Base-by-base conservation (phyloP, 2,797 vertebrate species). In the Peromyscus melanophrys region DNA sequence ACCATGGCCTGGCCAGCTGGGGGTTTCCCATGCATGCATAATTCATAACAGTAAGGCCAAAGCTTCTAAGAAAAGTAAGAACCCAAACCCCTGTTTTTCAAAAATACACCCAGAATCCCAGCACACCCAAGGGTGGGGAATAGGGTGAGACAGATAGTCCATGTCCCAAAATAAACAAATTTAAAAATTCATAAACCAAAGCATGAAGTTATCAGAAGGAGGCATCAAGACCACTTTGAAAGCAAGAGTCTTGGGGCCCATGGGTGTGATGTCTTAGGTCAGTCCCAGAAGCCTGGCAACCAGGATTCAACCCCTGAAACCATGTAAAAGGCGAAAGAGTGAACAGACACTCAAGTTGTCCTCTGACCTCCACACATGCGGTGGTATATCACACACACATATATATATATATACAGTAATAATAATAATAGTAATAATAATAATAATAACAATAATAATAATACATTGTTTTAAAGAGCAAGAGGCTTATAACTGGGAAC, bases 141-240 rank as follows among this genome's bases (percentile, higher is more conserved):
- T 31, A 34, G n/a, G 23, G 27, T 29, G 14, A 14, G 46, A 87
- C 17, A 29, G 14, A 40, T 31, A 31, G 40, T 34, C 61, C 40
- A 43, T 65, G 29, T 6, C 82, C 29, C 29, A 34, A 85, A 67
- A 34, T 65, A 65, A 82, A 43, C 19, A 83, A 13, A 43, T 8
- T 14, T 67, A 10, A 73, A 57, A 55, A 40, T 19, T 87, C 49
- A 87, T 84, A 37, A 88, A 78, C 37, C 75, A 93, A 95, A 92
- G 23, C 65, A 75, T 21, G 34, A 67, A 4, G 0, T 78, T 23
- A 65, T 63, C 17, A 23, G 69, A 73, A 59, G 19, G 4, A 71
- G 10, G 12, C 91, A 84, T 25, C 34, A 82, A 46, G 31, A 69
- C 34, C 49, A 92, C 52, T 12, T 16, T 90, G 37, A 88, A 40